These are phyloP conservation scores for Drosophila mimica DNA, from an alignment of 2,888 invertebrate genomes.

Conservation along the genomic window DNA sequence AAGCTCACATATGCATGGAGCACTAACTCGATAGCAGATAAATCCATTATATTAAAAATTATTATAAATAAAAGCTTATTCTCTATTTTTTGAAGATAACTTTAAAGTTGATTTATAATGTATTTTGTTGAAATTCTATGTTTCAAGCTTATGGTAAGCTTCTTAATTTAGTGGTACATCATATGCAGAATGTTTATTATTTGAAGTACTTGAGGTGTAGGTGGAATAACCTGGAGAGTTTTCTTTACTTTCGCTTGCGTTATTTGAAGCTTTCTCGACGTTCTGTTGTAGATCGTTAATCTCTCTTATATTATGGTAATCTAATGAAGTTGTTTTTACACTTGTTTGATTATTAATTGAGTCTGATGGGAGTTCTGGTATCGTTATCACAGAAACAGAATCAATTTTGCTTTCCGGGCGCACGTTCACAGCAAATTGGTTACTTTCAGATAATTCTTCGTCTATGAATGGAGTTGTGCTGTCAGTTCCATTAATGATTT, in stretches of 20 bases:
- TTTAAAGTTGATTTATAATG: no score
- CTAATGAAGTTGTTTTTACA: background rate
- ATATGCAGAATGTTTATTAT: slow-evolving; percentile 14
- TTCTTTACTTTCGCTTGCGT: background rate
- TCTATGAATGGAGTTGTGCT: background rate
- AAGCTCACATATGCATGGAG: background rate
- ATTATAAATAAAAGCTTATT: background rate
- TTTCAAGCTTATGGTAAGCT: background rate
- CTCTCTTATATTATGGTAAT: background rate
- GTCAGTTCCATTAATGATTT: background rate
- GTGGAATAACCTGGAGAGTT: background rate
- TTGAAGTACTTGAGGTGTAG: background rate
- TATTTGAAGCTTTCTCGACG: background rate
- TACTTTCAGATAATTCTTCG: background rate
- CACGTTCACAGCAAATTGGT: background rate
- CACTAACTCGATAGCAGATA: background rate
- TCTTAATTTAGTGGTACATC: slow-evolving; percentile 25
- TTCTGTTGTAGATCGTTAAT: background rate
- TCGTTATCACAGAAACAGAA: no score
- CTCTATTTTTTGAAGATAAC: background rate
- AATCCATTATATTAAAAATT: background rate
- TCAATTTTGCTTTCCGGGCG: background rate
- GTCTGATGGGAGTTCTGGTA: background rate
- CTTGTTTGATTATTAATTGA: background rate
- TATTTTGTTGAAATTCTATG: background rate